These are phyloP conservation scores for Hyposoter dolosus DNA, from an alignment of 2,888 invertebrate genomes.

Conservation along the genomic window DNA sequence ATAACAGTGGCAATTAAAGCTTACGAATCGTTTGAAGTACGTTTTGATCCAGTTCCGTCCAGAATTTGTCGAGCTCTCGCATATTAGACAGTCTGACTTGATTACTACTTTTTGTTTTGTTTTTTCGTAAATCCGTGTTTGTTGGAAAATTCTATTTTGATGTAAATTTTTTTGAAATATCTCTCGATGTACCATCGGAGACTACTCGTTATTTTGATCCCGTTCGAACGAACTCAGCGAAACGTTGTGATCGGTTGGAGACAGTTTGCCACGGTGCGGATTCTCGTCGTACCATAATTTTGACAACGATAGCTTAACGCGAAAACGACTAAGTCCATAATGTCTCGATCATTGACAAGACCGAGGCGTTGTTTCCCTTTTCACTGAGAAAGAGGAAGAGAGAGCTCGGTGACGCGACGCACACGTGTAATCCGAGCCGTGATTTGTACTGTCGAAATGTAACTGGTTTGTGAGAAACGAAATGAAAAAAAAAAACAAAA, in stretches of 20 bases:
- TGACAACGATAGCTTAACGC: neutral
- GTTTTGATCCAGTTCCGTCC: constrained; percentile 68
- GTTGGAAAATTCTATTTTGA: neutral
- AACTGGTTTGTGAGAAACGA: constrained; percentile 58
- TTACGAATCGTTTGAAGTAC: constrained; percentile 28
- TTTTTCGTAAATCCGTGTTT: neutral
- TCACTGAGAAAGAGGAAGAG: neutral
- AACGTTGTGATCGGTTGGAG: constrained; percentile 54
- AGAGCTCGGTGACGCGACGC: constrained; percentile 26
- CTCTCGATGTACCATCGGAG: constrained; percentile 26
- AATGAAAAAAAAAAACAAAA: constrained; percentile 42
- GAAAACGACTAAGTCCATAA: neutral
- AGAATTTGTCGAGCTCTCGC: constrained; percentile 59
- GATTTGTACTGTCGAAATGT: constrained; percentile 59
- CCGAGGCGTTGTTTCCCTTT: neutral
- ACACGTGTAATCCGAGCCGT: constrained; percentile 27
- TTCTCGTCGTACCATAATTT: constrained; percentile 44
- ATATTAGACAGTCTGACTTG: constrained; percentile 49
- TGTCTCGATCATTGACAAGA: neutral
- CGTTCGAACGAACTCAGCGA: constrained; percentile 20
- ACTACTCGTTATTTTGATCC: constrained; percentile 21
- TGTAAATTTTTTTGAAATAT: neutral
- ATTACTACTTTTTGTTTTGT: constrained; percentile 13
- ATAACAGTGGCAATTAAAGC: neutral
- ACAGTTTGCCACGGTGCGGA: constrained; percentile 49